phyloP scores from a whole-genome alignment of 2,888 invertebrate genomes.

The Trachelus stipa region DNA sequence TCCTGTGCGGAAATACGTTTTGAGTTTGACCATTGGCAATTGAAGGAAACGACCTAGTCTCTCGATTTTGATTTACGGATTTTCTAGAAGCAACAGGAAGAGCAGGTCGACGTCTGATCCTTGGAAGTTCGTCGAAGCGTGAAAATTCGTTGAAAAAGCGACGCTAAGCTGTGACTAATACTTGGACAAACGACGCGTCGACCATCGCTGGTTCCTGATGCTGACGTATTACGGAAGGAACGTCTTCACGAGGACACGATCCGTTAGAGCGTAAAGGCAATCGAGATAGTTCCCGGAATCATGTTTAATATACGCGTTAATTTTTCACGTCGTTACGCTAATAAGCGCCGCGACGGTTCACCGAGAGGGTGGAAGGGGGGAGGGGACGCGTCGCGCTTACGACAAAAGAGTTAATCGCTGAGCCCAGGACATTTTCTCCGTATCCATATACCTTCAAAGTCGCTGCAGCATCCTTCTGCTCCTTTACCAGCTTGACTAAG shows the following conservation, averaged over 20 bases:
- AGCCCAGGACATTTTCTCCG: conserved; percentile 2
- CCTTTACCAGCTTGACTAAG: conserved; percentile 15
- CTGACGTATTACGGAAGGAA: not conserved
- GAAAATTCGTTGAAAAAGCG: conserved; percentile 41
- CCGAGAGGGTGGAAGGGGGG: not conserved
- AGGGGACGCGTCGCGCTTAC: not conserved
- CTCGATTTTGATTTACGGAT: conserved; percentile 6
- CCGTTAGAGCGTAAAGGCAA: not conserved
- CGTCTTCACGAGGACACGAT: not conserved
- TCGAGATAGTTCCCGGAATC: conserved; percentile 1
- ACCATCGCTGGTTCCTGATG: not conserved
- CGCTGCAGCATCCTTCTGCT: not conserved
- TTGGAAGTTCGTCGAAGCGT: conserved; percentile 25
- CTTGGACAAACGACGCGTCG: conserved; percentile 35
- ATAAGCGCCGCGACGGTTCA: not conserved
- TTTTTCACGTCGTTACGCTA: conserved; percentile 7
- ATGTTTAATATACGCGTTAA: not conserved
- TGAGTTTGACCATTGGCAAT: not conserved
- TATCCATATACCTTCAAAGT: not conserved
- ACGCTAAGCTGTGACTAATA: conserved; percentile 41
- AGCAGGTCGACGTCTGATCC: not conserved
- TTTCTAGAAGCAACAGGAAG: conserved; percentile 9
- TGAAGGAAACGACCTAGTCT: not conserved
- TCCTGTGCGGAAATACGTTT: conserved; percentile 22
- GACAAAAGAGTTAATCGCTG: not conserved